Percentiles rank a stretch among this genome's conserved stretches.
phyloP scores from a whole-genome alignment of 1,140 invertebrate genomes.

The Samia ricini region DNA sequence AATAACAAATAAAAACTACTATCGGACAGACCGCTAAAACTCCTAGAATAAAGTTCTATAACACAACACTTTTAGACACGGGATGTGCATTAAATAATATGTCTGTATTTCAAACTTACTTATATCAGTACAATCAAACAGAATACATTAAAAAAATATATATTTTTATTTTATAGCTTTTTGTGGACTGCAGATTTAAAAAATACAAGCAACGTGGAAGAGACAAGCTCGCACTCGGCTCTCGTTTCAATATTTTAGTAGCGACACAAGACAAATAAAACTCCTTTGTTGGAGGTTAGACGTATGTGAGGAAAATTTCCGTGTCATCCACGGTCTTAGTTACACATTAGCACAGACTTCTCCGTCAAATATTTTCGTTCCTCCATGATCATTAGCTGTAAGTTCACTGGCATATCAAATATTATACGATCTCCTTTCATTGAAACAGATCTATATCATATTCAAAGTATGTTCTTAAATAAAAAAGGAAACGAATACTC shows the following conservation, averaged over 20 bases:
- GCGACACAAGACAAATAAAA: constrained; percentile 69
- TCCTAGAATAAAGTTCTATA: too few species aligned
- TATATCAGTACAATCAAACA: too few species aligned
- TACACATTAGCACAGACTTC: constrained; percentile 68
- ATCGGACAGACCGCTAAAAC: too few species aligned
- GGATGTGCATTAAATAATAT: too few species aligned
- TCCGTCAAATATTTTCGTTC: constrained; percentile 71
- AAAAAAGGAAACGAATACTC: background rate
- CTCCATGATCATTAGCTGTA: constrained; percentile 59
- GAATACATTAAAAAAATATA: background rate
- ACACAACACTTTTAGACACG: too few species aligned
- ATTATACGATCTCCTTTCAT: background rate
- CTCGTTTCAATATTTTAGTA: constrained; percentile 75
- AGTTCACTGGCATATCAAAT: background rate
- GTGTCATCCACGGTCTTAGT: constrained; percentile 64
- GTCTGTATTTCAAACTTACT: too few species aligned
- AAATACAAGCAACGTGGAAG: constrained; percentile 37
- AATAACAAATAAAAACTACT: too few species aligned
- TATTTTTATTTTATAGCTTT: constrained; percentile 15
- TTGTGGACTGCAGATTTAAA: constrained; percentile 27
- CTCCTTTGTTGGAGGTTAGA: constrained; percentile 70
- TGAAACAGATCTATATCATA: background rate
- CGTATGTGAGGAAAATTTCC: constrained; percentile 74
- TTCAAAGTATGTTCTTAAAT: background rate
- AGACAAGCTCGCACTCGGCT: constrained; percentile 55